Evolutionary conservation across 2,113 vertebrate species (phyloP).

Genomic region (Melozone crissalis): DNA sequence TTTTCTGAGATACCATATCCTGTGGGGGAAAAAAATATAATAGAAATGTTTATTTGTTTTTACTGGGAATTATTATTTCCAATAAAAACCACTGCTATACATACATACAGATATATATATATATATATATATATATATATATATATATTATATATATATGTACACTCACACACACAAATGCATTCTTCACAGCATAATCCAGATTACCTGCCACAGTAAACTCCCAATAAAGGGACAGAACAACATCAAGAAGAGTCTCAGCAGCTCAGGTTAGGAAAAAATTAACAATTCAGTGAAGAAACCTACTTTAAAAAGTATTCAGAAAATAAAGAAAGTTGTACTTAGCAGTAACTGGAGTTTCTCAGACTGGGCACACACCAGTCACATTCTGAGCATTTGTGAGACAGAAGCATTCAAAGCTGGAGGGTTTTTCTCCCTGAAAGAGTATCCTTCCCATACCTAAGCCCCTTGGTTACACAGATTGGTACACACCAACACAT

Average conservation of each 20-base stretch:
- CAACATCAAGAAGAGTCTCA: not conserved
- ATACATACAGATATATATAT: not conserved
- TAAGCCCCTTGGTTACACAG: not conserved
- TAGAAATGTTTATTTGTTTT: not conserved
- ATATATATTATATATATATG: too few relatives aligned
- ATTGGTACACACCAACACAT: not conserved
- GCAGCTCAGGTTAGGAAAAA: not conserved
- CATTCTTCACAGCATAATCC: not conserved
- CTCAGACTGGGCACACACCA: not conserved
- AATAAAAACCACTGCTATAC: not conserved
- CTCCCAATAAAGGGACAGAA: not conserved
- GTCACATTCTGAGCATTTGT: not conserved
- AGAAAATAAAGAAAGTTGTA: not conserved
- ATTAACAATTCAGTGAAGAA: not conserved
- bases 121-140: not conserved
- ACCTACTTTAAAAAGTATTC: not conserved
- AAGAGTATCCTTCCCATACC: not conserved
- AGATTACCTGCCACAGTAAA: not conserved
- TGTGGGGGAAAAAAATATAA: constrained; percentile 31
- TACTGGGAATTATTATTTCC: not conserved
- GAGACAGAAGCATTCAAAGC: not conserved
- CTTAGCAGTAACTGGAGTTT: not conserved
- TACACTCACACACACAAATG: accelerated
- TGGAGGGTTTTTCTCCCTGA: not conserved
- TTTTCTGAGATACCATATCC: constrained; percentile 94